Base-by-base conservation (phyloP, 2,113 vertebrate species). In the Romanogobio albipinnatus region DNA sequence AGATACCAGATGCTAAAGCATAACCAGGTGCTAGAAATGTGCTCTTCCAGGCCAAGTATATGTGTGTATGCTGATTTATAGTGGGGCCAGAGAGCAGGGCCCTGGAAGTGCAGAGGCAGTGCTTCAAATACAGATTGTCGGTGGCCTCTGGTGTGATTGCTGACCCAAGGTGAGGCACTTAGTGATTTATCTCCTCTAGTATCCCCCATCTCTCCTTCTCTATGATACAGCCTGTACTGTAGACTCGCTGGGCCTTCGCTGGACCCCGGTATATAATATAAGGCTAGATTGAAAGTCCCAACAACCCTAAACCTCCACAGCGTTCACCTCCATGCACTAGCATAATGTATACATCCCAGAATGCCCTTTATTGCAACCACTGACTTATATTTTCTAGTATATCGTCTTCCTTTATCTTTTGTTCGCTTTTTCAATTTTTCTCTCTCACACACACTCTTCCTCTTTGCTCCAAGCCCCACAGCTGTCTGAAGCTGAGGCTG, bases 91-190 rank as follows among this genome's bases (percentile, higher is more conserved):
- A 93, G 93, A 92, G 93, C 92, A 89, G 92, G 91, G 93, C 92
- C 94, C 94, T 93, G 92, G 88, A 94, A 94, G 93, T 93, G 91
- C 92, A 92, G 91, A 94, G 90, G 90, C 93, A 93, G 91, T 94
- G 93, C 91, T 94, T 95, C 94, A 95, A 94, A 95, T 92, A 94
- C 91, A 95, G 94, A 95, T 95, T 94, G 94, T 92, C 83, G 88
- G 90, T 94, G 93, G 94, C 94, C 94, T 95, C 92, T 93, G 91
- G 90, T 93, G 93, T 93, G 93, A 95, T 93, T 92, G 76, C 91
- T 92, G 94, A 95, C 95, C 95, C 92, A 93, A 95, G 94, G 93
- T 95, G 94, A 95, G 93, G 91, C 92, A 91, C 91, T 92, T 89
- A 92, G 93, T 95, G 94, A 95, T 95, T 95, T 95, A 95, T 95